Evolutionary conservation across 2,888 invertebrate genomes (phyloP).

Genomic region (Hoplodrina blanda): DNA sequence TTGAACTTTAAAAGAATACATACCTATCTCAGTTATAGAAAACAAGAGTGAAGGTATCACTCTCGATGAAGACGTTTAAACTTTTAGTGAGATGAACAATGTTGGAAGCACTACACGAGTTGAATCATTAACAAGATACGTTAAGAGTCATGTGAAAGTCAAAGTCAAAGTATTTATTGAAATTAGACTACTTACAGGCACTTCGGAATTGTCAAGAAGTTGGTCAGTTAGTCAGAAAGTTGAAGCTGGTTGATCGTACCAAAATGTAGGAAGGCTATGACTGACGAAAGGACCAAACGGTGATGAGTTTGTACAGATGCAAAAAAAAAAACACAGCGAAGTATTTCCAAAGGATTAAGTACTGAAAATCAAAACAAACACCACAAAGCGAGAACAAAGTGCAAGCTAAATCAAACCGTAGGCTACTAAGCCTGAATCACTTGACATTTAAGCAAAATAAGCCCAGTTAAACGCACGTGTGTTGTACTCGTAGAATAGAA

Average conservation of each 20-base stretch:
- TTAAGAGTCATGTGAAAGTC: background rate
- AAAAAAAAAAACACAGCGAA: background rate
- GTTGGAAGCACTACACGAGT: background rate
- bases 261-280: background rate
- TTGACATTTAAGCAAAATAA: constrained; percentile 56
- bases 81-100: background rate
- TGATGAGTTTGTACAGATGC: background rate
- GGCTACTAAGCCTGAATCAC: constrained; percentile 45
- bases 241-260: no score
- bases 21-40: constrained; percentile 21
- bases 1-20: constrained; percentile 37
- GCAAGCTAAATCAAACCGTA: constrained; percentile 40
- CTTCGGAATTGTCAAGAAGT: no score
- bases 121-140: background rate
- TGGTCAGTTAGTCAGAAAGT: no score
- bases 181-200: no score
- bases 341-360: constrained; percentile 2
- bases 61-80: constrained; percentile 3
- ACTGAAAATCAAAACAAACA: constrained; percentile 41
- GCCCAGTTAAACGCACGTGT: constrained; percentile 58
- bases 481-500: constrained; percentile 43
- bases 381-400: constrained; percentile 26
- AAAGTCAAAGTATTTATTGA: no score
- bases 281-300: background rate
- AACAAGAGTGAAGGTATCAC: constrained; percentile 44